phyloP scores from a whole-genome alignment of 2,113 vertebrate species.

The Eolophus roseicapilla region DNA sequence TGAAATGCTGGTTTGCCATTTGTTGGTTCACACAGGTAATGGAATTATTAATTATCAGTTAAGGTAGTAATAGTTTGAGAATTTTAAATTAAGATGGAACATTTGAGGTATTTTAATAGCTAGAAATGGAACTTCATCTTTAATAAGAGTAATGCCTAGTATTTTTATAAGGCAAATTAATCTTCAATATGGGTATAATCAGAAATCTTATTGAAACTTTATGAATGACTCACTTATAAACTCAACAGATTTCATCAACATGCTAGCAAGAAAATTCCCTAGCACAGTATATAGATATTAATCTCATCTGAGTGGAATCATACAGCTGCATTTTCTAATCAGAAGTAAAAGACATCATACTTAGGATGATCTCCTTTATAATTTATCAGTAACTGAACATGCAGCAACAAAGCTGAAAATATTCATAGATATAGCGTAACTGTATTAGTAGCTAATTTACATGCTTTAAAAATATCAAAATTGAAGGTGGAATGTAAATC shows the following conservation, averaged over 20 bases:
- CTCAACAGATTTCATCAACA: background rate
- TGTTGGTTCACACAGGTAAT: background rate
- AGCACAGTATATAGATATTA: background rate
- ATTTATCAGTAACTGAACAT: background rate
- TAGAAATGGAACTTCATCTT: background rate
- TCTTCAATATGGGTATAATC: background rate
- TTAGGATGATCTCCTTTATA: slow-evolving; percentile 1
- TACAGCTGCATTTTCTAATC: background rate
- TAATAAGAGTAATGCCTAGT: background rate
- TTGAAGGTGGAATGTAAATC: background rate
- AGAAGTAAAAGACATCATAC: slow-evolving; percentile 2
- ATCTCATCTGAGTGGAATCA: background rate
- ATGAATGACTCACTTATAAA: slow-evolving; percentile 15
- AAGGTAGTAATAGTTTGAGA: slow-evolving; percentile 9
- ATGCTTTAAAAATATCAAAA: background rate
- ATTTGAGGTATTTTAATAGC: slow-evolving; percentile 11
- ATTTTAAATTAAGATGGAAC: slow-evolving; percentile 48
- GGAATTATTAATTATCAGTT: slow-evolving; percentile 22
- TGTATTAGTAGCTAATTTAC: background rate
- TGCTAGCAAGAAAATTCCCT: background rate
- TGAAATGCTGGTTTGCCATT: background rate
- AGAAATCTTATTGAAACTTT: background rate
- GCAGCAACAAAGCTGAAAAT: background rate
- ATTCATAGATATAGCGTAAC: background rate
- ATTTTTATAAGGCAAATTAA: slow-evolving; percentile 22